Conservation (phyloP, 1,140 invertebrate species). For the Dendroctonus valens region DNA sequence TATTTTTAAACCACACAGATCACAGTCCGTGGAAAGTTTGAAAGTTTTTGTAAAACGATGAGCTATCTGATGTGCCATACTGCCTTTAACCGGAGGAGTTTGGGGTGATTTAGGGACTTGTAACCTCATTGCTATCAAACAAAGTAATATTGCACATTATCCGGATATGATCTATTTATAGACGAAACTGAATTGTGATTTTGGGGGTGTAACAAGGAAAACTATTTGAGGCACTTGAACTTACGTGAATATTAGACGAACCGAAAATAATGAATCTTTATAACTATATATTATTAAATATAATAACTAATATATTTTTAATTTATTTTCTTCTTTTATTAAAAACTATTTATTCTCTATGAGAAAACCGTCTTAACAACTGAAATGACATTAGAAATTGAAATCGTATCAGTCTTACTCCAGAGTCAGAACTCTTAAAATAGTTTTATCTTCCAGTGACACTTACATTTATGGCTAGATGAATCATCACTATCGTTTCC, state of each 20-base stretch:
- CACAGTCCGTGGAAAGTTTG: conserved; percentile 86
- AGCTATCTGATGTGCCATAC: conserved; percentile 88
- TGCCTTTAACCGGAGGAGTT: conserved; percentile 68
- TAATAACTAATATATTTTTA: too few species aligned
- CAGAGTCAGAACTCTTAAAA: neutral
- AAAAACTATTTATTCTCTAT: too few species aligned
- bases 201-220: too few species aligned
- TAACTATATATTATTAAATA: too few species aligned
- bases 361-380: too few species aligned
- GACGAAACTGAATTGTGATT: too few species aligned
- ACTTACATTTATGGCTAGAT: conserved; percentile 53
- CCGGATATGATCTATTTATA: neutral
- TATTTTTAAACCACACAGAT: conserved; percentile 89
- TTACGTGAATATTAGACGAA: too few species aligned
- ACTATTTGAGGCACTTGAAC: too few species aligned
- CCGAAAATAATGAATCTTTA: too few species aligned
- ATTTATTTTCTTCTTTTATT: too few species aligned
- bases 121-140: conserved; percentile 34
- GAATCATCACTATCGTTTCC: conserved; percentile 60
- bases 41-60: conserved; percentile 88
- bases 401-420: too few species aligned
- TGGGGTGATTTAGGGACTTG: conserved; percentile 54
- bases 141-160: neutral
- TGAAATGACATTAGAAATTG: too few species aligned
- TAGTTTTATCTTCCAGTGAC: neutral